Percentiles rank a stretch among this genome's conserved stretches.
Conservation (phyloP, 37 sponge, comb jelly and placozoan species). For the Theonella swinhoei region DNA sequence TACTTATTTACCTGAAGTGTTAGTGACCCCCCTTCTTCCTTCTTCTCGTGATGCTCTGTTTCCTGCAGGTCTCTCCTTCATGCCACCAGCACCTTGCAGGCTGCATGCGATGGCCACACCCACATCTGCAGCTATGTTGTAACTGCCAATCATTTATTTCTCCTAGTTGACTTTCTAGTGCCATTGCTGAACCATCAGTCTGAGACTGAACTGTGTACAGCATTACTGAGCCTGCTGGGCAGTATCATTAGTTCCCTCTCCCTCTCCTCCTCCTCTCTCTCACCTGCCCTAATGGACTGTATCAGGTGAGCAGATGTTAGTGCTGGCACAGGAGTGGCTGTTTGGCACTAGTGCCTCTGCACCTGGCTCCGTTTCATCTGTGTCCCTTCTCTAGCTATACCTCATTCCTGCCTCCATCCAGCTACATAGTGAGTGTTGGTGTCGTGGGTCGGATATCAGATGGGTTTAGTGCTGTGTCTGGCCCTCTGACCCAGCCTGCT, state of each 20-base stretch:
- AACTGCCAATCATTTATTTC: constrained; percentile 31
- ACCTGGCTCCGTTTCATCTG: too few species aligned
- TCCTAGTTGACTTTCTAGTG: constrained; percentile 43
- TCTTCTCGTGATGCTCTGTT: neutral
- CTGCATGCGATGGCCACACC: constrained; percentile 25
- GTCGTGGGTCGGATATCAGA: constrained; percentile 47
- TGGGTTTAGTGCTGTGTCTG: constrained; percentile 56
- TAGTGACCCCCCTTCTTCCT: too few species aligned
- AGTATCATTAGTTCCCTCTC: constrained; percentile 36
- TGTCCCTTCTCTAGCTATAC: neutral
- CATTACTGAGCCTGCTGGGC: constrained; percentile 48
- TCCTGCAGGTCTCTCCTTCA: constrained; percentile 27
- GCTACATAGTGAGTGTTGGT: constrained; percentile 75
- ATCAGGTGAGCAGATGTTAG: neutral
- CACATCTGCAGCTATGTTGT: constrained; percentile 33
- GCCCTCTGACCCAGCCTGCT: constrained; percentile 44
- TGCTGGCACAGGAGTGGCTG: neutral
- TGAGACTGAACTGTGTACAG: constrained; percentile 23
- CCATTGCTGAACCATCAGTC: neutral
- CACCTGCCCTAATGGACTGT: neutral
- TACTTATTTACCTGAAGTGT: too few species aligned
- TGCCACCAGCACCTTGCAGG: constrained; percentile 14
- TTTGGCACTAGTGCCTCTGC: neutral
- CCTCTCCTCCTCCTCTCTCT: constrained; percentile 12
- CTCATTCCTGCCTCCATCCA: constrained; percentile 12